Evolutionary conservation across 2,797 vertebrate genomes (phyloP).

Genomic region (Rhinatrema bivittatum): DNA sequence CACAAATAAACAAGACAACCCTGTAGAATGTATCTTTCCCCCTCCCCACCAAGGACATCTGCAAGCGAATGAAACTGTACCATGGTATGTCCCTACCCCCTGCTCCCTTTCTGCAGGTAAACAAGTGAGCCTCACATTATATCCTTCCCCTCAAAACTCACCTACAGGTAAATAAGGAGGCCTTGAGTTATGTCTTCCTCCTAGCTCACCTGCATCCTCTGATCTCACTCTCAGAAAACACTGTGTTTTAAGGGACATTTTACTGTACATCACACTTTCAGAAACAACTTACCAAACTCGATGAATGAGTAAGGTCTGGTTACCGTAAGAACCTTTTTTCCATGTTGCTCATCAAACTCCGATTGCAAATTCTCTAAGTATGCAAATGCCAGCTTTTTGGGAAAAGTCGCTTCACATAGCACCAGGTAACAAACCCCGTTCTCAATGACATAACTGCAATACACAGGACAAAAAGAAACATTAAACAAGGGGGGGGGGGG

Average conservation of each 20-base stretch:
- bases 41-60: too few relatives aligned
- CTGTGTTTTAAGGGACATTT: too few relatives aligned
- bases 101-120: too few relatives aligned
- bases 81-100: too few relatives aligned
- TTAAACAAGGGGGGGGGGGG: too few relatives aligned
- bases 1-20: too few relatives aligned
- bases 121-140: too few relatives aligned
- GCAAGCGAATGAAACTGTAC: too few relatives aligned
- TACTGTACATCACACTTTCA: too few relatives aligned
- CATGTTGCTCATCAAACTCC: slow-evolving; percentile 95
- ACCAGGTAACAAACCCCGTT: slow-evolving; percentile 92
- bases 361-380: slow-evolving; percentile 92
- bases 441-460: slow-evolving; percentile 85
- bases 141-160: too few relatives aligned
- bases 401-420: slow-evolving; percentile 88
- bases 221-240: background rate
- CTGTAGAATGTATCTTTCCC: too few relatives aligned
- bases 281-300: slow-evolving; percentile 80
- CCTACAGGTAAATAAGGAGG: too few relatives aligned
- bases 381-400: slow-evolving; percentile 93
- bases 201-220: background rate
- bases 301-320: slow-evolving; percentile 97
- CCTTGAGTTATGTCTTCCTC: background rate
- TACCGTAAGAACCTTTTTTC: slow-evolving; percentile 89
- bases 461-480: background rate